Conservation (phyloP, 1,140 invertebrate genomes). For the Berghia stephanieae region DNA sequence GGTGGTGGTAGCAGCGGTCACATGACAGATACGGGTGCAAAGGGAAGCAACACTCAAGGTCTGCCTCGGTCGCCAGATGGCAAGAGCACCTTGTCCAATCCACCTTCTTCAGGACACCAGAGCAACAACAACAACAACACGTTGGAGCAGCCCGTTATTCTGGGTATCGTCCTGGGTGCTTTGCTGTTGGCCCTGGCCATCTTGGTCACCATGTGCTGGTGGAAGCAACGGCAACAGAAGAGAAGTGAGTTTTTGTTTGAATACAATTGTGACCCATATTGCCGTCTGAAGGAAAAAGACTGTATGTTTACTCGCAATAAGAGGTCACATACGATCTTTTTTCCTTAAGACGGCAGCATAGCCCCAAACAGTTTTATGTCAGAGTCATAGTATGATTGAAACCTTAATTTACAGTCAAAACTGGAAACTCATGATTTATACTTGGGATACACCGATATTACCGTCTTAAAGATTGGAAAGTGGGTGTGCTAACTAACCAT, state of each 20-base stretch:
- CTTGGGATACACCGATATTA: too few species aligned
- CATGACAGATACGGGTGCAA: too few species aligned
- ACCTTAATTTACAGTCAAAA: too few species aligned
- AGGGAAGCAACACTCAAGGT: not conserved
- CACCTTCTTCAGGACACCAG: not conserved
- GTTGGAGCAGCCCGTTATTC: constrained; percentile 46
- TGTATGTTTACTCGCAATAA: not conserved
- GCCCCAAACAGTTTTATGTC: not conserved
- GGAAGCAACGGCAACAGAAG: constrained; percentile 63
- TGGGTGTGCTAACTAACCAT: too few species aligned
- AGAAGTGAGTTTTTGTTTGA: constrained; percentile 24
- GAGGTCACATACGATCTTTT: not conserved
- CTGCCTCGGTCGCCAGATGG: not conserved
- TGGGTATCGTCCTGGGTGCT: constrained; percentile 64
- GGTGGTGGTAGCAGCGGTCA: too few species aligned
- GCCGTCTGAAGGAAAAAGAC: not conserved
- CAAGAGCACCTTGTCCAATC: not conserved
- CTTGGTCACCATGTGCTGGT: constrained; percentile 65
- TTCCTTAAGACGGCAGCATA: not conserved
- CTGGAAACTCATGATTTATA: too few species aligned
- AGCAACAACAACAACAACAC: constrained; percentile 15
- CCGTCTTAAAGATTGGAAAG: too few species aligned
- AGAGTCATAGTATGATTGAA: too few species aligned
- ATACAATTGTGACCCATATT: not conserved
- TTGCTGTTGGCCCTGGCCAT: constrained; percentile 62